Conservation (phyloP, 2,888 invertebrate species). For the Tenthredo mesomela region DNA sequence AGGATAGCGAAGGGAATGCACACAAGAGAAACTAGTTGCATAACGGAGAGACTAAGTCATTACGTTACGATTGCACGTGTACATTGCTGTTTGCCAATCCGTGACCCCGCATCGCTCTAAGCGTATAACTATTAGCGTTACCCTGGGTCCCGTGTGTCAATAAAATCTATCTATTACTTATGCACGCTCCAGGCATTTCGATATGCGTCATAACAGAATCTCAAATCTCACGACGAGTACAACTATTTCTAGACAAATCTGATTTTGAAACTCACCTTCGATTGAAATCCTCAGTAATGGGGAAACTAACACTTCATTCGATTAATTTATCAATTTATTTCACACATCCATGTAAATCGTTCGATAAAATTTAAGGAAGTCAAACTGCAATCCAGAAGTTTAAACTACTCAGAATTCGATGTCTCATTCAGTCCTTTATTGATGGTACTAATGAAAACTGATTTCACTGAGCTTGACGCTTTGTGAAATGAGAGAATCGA, state of each 20-base stretch:
- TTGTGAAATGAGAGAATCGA: not conserved
- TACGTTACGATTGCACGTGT: constrained; percentile 62
- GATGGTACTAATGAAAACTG: not conserved
- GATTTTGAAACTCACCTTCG: not conserved
- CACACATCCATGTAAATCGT: not conserved
- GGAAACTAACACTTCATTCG: not conserved
- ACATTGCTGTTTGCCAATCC: constrained; percentile 61
- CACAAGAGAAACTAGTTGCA: constrained; percentile 60
- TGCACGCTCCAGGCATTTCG: not conserved
- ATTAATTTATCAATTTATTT: too few species aligned
- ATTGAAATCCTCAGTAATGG: not conserved
- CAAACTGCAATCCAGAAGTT: not conserved
- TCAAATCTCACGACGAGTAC: not conserved
- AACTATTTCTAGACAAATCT: not conserved
- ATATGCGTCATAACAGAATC: not conserved
- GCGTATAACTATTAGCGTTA: constrained; percentile 45
- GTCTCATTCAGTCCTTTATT: not conserved
- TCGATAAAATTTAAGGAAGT: not conserved
- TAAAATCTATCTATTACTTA: constrained; percentile 16
- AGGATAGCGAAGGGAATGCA: constrained; percentile 43
- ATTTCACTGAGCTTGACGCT: not conserved
- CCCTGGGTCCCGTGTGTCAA: constrained; percentile 15
- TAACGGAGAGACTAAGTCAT: constrained; percentile 57
- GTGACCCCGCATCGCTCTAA: constrained; percentile 56
- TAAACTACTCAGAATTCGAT: not conserved